phyloP scores from a whole-genome alignment of 2,113 vertebrate species.

The Castor canadensis region DNA sequence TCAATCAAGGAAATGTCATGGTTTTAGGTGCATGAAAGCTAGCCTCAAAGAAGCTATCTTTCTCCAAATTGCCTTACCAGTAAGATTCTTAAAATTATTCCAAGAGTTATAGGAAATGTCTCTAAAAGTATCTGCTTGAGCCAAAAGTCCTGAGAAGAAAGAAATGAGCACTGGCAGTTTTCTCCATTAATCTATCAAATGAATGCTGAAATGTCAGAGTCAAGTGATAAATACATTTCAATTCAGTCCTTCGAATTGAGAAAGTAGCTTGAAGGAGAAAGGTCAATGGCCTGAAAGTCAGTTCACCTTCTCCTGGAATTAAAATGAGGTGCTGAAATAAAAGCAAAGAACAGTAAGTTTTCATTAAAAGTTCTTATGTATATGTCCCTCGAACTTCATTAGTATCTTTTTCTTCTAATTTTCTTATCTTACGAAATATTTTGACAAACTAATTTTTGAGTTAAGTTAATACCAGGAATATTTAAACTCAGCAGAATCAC shows the following conservation, averaged over 20 bases:
- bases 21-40: not conserved
- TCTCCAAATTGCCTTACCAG: not conserved
- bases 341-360: not conserved
- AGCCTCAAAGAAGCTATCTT: not conserved
- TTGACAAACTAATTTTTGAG: not conserved
- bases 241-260: not conserved
- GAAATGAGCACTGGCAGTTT: constrained; percentile 39
- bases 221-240: constrained; percentile 10
- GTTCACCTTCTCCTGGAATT: not conserved
- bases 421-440: not conserved
- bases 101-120: not conserved
- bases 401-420: not conserved
- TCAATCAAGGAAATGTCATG: not conserved
- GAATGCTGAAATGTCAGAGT: constrained; percentile 51
- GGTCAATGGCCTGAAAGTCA: not conserved
- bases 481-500: not conserved
- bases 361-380: not conserved
- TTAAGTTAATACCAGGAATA: not conserved
- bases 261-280: constrained; percentile 5
- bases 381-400: not conserved
- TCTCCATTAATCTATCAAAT: constrained; percentile 46
- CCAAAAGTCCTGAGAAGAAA: constrained; percentile 19
- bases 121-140: constrained; percentile 8
- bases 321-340: constrained; percentile 29
- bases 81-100: constrained; percentile 40